These are phyloP conservation scores for Eumeta japonica DNA, from an alignment of 1,140 invertebrate species.

Conservation along the genomic window DNA sequence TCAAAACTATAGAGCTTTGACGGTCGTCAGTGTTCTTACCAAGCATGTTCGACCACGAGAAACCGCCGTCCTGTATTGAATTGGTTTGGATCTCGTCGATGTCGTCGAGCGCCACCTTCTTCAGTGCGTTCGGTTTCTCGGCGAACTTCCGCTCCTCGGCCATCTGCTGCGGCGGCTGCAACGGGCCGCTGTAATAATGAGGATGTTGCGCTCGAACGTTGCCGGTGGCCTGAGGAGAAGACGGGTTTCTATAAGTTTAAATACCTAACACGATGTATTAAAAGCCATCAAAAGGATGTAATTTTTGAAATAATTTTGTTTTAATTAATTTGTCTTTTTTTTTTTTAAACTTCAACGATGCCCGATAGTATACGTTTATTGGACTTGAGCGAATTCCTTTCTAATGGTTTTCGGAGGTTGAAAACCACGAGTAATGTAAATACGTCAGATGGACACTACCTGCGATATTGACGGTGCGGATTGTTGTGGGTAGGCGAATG, in stretches of 20 bases:
- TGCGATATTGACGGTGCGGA: constrained; percentile 46
- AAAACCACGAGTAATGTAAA: constrained; percentile 14
- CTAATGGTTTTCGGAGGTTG: too few relatives aligned
- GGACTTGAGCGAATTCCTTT: too few relatives aligned
- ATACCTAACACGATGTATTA: neutral
- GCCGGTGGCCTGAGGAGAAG: constrained; percentile 40
- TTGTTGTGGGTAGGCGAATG: constrained; percentile 58
- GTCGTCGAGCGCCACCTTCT: constrained; percentile 80
- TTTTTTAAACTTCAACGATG: too few relatives aligned
- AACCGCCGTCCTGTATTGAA: constrained; percentile 72
- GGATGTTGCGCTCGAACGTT: constrained; percentile 51
- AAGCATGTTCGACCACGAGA: constrained; percentile 83
- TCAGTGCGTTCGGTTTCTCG: constrained; percentile 82
- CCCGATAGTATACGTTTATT: too few relatives aligned
- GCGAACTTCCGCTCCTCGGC: constrained; percentile 74
- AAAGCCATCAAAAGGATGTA: neutral
- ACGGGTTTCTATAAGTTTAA: too few relatives aligned
- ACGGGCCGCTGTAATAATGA: constrained; percentile 53
- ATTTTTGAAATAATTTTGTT: too few relatives aligned
- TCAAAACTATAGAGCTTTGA: too few relatives aligned
- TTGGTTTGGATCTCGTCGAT: constrained; percentile 79
- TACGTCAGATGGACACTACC: constrained; percentile 16
- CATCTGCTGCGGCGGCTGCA: constrained; percentile 22
- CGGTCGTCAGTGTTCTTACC: constrained; percentile 55
- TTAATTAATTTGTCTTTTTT: too few relatives aligned